Percentiles rank a stretch among this genome's conserved stretches.
phyloP scores from a whole-genome alignment of 2,888 invertebrate genomes.

The Chrysolina americana region DNA sequence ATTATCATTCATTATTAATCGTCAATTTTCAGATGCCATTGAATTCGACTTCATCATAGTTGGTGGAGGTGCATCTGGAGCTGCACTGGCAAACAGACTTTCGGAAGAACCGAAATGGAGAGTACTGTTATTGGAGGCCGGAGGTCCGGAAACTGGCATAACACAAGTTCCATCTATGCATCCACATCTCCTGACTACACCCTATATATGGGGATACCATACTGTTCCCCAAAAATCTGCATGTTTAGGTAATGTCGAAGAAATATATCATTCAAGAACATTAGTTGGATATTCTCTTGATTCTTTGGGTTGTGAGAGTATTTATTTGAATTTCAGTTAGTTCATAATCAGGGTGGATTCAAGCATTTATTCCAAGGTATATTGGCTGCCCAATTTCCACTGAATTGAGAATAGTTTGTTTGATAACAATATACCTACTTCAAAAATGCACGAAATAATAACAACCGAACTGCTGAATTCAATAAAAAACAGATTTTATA shows the following conservation, averaged over 20 bases:
- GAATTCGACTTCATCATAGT: constrained; percentile 62
- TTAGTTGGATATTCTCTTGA: not conserved
- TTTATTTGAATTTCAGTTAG: not conserved
- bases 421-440: no score
- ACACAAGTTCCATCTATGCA: constrained; percentile 73
- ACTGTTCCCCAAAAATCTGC: constrained; percentile 72
- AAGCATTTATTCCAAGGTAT: not conserved
- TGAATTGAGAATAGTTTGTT: no score
- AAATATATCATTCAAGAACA: not conserved
- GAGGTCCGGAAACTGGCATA: constrained; percentile 72
- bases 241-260: constrained; percentile 67
- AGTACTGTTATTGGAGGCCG: constrained; percentile 53
- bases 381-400: not conserved
- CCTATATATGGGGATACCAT: constrained; percentile 76
- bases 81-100: constrained; percentile 51
- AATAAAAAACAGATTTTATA: no score
- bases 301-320: not conserved
- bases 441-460: no score
- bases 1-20: not conserved
- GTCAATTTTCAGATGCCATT: constrained; percentile 53
- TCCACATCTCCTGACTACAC: constrained; percentile 72
- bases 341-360: not conserved
- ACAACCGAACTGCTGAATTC: no score
- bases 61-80: constrained; percentile 72
- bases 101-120: constrained; percentile 51